phyloP scores from a whole-genome alignment of 2,888 invertebrate genomes.

The Megaustenia siamemsis region DNA sequence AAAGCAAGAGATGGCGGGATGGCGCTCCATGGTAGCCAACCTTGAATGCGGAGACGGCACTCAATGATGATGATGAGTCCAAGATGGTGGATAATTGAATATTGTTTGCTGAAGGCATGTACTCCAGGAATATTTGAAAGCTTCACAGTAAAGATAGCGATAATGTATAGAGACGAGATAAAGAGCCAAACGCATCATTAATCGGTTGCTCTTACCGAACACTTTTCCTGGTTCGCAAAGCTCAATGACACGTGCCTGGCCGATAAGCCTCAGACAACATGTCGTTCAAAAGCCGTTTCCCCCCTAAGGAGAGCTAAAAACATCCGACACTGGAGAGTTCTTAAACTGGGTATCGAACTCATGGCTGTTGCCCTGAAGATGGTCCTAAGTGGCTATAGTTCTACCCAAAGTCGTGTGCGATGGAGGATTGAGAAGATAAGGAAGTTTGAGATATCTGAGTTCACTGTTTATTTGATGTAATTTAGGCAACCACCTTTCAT shows the following conservation, averaged over 20 bases:
- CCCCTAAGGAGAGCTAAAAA: neutral
- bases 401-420: neutral
- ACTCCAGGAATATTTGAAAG: too few species aligned
- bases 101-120: too few species aligned
- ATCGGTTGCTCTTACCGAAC: neutral
- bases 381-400: neutral
- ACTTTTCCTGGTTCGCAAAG: neutral
- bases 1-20: too few species aligned
- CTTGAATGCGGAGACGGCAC: too few species aligned
- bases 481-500: neutral
- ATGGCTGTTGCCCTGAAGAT: neutral
- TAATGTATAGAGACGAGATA: neutral
- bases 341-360: neutral
- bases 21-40: too few species aligned
- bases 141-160: too few species aligned
- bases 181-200: neutral
- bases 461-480: neutral
- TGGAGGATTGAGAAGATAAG: neutral
- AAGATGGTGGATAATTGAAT: too few species aligned
- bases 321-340: neutral
- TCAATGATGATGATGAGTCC: too few species aligned
- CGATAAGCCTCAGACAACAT: constrained; percentile 20
- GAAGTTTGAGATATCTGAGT: neutral
- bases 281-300: neutral
- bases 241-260: neutral